Evolutionary conservation across 2,888 invertebrate species (phyloP), one percentile per base, ranked within the genome.

Genomic region (Erebia ligea): DNA sequence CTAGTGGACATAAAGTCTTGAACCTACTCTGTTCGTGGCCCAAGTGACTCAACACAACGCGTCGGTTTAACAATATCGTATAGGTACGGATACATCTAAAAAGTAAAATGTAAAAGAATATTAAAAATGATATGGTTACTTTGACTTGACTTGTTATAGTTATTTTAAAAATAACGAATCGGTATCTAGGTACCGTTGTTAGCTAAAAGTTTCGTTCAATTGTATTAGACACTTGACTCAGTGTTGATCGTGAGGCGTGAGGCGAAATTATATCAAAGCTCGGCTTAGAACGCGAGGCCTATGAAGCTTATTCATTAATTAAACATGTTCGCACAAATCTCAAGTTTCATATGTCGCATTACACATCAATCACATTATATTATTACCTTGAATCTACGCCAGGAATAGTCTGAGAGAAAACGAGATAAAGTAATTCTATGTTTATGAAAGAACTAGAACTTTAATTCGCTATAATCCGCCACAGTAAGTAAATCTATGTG

Each of bases 251-350:
- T 52, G 34, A 34, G 11, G 17, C 17, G 52, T 52, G 34, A 34
- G 11, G 17, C 40, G 61, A 68, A 71, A 68, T 73, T 66, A 68
- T 68, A 71, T 71, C 66, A 71, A 54, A 71, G 65, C 69, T 69
- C 58, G n/a, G 61, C 61, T 57, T 15, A 17, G 21, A 66, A 50
- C 65, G 66, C 70, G 62, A 48, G 58, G 21, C 48, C 45, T 57
- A 34, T 34, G 34, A 34, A 57, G 15, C 42, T 68, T 66, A 68
- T 17, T n/a, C 66, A 64, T 67, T 72, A 70, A 73, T 73, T 70
- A 71, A 70, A 63, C 71, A 58, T 67, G 73, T 71, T 73, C 68
- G 65, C 70, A 65, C 45, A 58, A 68, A 68, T 72, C 61, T 70
- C 65, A 70, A 73, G 68, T 70, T 70, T 67, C 52, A 66, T 62